Base-by-base conservation (phyloP, 2,113 vertebrate genomes). In the Coregonus clupeaformis region DNA sequence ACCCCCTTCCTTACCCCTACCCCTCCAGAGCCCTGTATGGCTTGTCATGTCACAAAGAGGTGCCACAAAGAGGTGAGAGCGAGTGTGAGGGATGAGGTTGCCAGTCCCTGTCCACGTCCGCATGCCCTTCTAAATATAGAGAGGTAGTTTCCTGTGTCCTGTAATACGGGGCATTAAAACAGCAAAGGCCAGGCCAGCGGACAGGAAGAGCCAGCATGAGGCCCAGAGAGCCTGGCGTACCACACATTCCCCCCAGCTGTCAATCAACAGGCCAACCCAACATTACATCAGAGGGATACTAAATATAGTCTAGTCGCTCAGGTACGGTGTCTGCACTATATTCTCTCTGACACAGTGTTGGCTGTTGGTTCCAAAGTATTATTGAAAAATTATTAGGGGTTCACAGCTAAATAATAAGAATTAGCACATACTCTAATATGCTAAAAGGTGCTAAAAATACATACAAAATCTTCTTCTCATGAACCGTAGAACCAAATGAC, bases 101-200 rank as follows among this genome's bases (percentile, higher is more conserved):
- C 81, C 83, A 6, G 24, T 73, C 75, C 87, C 85, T 89, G 84
- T 86, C 85, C 87, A 89, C 86, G 4, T 82, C 80, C 42, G 78
- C 81, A 78, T 87, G 57, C 82, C 83, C 27, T 73, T 77, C 87
- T 86, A 89, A 87, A 87, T 85, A 87, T 90, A 88, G 84, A 72
- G 45, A 1, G 36, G 79, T 86, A 77, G 85, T 83, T 90, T 91
- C 85, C 89, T 84, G 84, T 89, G 78, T 27, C 88, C 88, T 45
- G 85, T 90, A 86, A 89, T 85, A 79, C 77, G 11, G 47, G 75
- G 77, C 83, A 83, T 82, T 83, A 72, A 82, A 82, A 82, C 74
- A 71, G 29, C 65, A 76, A 82, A 85, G 80, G 72, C 76, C 14
- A 13, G 49, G 82, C 79, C 22, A 5, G 32, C 79, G 30, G 80